Percentiles rank a stretch among this genome's conserved stretches.
Evolutionary conservation across 1,140 invertebrate species (phyloP).

Genomic region (Doryteuthis pealeii): DNA sequence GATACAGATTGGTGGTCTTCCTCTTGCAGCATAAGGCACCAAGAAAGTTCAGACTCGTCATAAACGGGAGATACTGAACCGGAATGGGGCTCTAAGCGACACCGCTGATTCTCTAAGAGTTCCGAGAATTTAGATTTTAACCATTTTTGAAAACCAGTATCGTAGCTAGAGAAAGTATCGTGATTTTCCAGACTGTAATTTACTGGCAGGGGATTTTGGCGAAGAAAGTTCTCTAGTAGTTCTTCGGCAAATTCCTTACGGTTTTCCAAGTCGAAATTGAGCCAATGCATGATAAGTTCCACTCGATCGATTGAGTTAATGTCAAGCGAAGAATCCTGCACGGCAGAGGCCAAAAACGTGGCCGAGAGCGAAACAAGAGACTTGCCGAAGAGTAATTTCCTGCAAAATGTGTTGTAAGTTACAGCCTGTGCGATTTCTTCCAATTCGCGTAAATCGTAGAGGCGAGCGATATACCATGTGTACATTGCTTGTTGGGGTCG

Average conservation of each 20-base stretch:
- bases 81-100: not conserved
- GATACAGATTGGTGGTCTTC: not conserved
- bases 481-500: not conserved
- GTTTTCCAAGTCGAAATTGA: not conserved
- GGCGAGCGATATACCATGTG: not conserved
- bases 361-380: not conserved
- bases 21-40: not conserved
- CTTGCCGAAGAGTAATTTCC: not conserved
- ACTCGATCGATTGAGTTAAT: not conserved
- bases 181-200: not conserved
- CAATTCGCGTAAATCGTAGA: not conserved
- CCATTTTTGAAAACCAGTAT: not conserved
- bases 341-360: not conserved
- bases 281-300: not conserved
- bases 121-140: not conserved
- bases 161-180: not conserved
- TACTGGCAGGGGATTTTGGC: not conserved
- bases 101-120: not conserved
- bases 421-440: not conserved
- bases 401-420: not conserved
- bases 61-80: no score
- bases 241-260: not conserved
- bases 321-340: not conserved
- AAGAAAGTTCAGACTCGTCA: not conserved
- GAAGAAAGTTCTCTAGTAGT: not conserved